Percentiles rank a stretch among this genome's conserved stretches.
Evolutionary conservation across 2,888 invertebrate genomes (phyloP).

Genomic region (Desoria tigrina): DNA sequence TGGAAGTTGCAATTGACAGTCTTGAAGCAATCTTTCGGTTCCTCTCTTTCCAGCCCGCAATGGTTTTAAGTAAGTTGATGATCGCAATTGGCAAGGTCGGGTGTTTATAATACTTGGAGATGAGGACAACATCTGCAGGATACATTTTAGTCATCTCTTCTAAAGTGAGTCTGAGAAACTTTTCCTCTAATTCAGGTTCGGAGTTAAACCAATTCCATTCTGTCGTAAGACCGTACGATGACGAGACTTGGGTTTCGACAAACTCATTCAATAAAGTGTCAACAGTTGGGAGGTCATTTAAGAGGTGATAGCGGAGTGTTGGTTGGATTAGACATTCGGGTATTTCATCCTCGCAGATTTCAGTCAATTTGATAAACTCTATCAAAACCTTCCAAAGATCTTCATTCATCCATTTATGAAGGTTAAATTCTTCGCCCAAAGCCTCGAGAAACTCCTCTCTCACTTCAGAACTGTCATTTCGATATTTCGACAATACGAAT

Average conservation of each 20-base stretch:
- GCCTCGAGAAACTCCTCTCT: conserved; percentile 26
- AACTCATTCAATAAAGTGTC: conserved; percentile 19
- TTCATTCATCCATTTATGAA: conserved; percentile 23
- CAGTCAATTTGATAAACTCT: conserved; percentile 30
- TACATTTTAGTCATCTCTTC: conserved; percentile 19
- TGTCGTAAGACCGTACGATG: conserved; percentile 17
- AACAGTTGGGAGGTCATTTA: conserved; percentile 13
- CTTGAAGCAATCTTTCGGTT: conserved; percentile 17
- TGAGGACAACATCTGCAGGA: no score
- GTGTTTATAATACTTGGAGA: no score
- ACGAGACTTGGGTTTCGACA: conserved; percentile 5
- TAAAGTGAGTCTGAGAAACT: conserved; percentile 25
- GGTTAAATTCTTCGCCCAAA: conserved; percentile 30
- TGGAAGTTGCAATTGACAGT: no score
- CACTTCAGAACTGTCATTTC: conserved; percentile 20
- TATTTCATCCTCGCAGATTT: conserved; percentile 18
- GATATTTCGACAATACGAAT: conserved; percentile 17
- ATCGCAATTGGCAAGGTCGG: no score
- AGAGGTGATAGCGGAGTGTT: no score
- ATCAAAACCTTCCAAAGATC: conserved; percentile 25
- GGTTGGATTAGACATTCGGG: conserved; percentile 3
- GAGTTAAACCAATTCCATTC: conserved; percentile 32
- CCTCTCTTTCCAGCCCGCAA: conserved; percentile 28
- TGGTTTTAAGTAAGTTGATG: conserved; percentile 25
- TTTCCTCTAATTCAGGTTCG: conserved; percentile 25